A percentile compares a stretch with the other conserved stretches of the same genome.
Evolutionary conservation across 2,888 invertebrate species (phyloP).

Genomic region (Choristoneura rosaceana): DNA sequence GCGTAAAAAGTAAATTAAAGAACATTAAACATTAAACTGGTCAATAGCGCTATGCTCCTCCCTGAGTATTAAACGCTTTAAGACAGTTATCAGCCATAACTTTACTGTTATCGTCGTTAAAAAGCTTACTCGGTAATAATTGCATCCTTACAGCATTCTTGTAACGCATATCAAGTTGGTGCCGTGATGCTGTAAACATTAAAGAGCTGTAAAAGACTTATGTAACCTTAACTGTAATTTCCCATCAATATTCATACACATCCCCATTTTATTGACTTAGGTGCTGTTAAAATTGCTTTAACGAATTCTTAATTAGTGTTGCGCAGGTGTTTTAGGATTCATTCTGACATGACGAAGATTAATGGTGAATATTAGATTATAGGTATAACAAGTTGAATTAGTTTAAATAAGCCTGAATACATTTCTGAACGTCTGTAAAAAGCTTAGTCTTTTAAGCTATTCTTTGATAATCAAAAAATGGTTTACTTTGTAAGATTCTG

Average conservation of each 20-base stretch:
- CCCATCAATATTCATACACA: slow-evolving; percentile 21
- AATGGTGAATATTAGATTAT: background rate
- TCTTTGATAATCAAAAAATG: background rate
- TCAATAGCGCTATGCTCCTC: background rate
- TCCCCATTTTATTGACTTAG: slow-evolving; percentile 20
- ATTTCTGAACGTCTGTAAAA: background rate
- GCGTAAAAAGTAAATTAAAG: too few relatives aligned
- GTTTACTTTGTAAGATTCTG: background rate
- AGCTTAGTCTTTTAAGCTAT: background rate
- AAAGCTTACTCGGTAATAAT: slow-evolving; percentile 24
- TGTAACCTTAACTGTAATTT: slow-evolving; percentile 1
- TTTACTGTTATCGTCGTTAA: slow-evolving; percentile 5
- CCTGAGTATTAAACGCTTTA: background rate
- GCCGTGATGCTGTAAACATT: slow-evolving; percentile 24
- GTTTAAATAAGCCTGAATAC: background rate
- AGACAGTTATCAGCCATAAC: background rate
- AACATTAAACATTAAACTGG: too few relatives aligned
- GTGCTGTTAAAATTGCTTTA: slow-evolving; percentile 9
- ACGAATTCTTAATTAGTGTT: slow-evolving; percentile 16
- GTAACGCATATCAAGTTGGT: slow-evolving; percentile 16
- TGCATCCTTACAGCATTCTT: slow-evolving; percentile 24
- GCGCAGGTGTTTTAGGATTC: background rate
- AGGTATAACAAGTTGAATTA: too few relatives aligned
- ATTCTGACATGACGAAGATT: background rate
- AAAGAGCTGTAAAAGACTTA: slow-evolving; percentile 17